These are phyloP conservation scores for Lamellibrachia columna DNA, from an alignment of 2,888 invertebrate species.

Conservation along the genomic window DNA sequence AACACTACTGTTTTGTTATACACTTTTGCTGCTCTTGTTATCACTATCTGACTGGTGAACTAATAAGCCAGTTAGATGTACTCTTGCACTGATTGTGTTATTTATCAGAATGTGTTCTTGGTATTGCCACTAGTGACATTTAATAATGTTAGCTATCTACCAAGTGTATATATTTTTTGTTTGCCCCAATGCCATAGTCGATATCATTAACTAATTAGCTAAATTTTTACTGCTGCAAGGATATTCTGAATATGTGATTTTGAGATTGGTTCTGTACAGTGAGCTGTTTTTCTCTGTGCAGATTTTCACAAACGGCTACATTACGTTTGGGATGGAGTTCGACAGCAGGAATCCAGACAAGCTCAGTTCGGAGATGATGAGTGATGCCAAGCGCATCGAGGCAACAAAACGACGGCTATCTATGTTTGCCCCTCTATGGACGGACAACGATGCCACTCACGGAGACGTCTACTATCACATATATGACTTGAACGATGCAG, in stretches of 20 bases:
- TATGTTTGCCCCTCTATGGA: background rate
- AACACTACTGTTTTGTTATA: too few relatives aligned
- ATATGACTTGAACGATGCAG: background rate
- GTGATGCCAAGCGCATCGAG: background rate
- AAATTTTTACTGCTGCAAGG: too few relatives aligned
- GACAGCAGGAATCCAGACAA: background rate
- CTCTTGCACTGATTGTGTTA: too few relatives aligned
- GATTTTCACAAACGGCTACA: background rate
- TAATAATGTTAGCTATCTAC: too few relatives aligned
- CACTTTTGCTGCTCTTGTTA: too few relatives aligned
- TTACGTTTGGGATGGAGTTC: background rate
- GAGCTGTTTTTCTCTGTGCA: background rate
- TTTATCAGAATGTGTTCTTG: too few relatives aligned
- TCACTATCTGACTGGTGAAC: too few relatives aligned
- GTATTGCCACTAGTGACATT: too few relatives aligned
- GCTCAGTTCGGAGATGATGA: background rate
- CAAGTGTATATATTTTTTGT: too few relatives aligned
- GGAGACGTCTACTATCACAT: background rate
- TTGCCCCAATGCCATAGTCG: too few relatives aligned
- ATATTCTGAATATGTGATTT: background rate
- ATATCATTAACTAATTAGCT: too few relatives aligned
- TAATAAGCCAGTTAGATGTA: too few relatives aligned
- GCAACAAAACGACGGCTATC: background rate
- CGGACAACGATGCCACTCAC: background rate
- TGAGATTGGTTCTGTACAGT: background rate